Evolutionary conservation across 1,140 invertebrate genomes (phyloP), one percentile per base, ranked within the genome.

Genomic region (Antheraea mylitta): DNA sequence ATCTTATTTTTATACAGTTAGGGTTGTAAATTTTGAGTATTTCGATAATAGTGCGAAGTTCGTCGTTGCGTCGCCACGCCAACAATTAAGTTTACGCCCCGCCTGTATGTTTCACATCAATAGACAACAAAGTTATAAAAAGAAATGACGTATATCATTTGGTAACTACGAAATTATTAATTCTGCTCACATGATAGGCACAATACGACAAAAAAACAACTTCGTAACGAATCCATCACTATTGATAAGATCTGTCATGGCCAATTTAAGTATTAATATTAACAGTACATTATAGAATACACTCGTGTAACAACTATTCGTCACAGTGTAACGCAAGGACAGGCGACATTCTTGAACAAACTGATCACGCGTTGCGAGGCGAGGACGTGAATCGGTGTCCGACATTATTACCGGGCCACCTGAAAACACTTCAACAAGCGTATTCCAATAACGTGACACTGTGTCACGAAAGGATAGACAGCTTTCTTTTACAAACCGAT

Each of bases 351-450:
- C 13, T 66, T 74, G 45, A 65, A 64, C 59, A 76, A 66, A 13
- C 77, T n/a, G 62, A 59, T 76, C 77, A 78, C 77, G 77, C 70
- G 59, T 42, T 18, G 9, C 63, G n/a, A 65, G 65, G 42, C 16
- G 36, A 48, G 58, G 62, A 72, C 67, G 69, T 71, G 77, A 68
- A 73, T 66, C 74, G 67, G 74, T 76, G 74, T 76, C 68, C 67
- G 30, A 70, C 68, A 69, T 72, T 74, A 76, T 79, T 76, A 74
- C 68, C 67, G 58, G 60, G 67, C 69, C 63, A 74, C 64, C 67
- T 74, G 45, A 66, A 64, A 69, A 59, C 58, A 62, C 60, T 36
- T 38, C 13, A 22, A 64, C 45, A 63, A 38, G 36, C 38, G 19
- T 60, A 37, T 59, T 16, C 45, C 38, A 65, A 65, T 42, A 38